These are phyloP conservation scores for Drymonia ruficornis DNA, from an alignment of 2,888 invertebrate species.

Conservation along the genomic window DNA sequence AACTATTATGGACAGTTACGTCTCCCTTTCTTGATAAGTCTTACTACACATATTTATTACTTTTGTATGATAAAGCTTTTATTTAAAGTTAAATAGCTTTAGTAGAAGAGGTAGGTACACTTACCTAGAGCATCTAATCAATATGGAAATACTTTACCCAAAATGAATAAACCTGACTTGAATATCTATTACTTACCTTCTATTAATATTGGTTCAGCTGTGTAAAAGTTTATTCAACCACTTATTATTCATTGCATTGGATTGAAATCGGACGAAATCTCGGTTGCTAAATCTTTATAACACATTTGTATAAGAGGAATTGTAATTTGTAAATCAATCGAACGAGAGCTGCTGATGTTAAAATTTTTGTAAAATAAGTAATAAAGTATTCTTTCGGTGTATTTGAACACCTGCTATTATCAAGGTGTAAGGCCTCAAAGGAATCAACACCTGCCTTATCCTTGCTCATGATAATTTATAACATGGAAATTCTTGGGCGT, in stretches of 20 bases:
- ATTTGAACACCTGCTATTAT: neutral
- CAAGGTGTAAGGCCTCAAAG: conserved; percentile 4
- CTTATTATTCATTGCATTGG: conserved; percentile 6
- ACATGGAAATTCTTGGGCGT: no score
- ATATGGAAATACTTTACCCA: neutral
- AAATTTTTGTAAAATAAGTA: neutral
- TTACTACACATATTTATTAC: no score
- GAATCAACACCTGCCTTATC: neutral
- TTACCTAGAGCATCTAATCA: neutral
- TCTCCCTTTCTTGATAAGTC: no score
- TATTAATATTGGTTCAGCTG: conserved; percentile 2
- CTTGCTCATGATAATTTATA: neutral
- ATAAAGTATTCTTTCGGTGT: neutral
- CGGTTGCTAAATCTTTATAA: neutral
- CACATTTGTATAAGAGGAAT: no score
- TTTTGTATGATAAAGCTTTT: no score
- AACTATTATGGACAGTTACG: no score
- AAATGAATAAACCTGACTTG: neutral
- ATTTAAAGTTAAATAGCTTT: no score
- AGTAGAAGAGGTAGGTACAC: neutral
- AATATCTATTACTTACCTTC: neutral
- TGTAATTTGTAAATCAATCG: no score
- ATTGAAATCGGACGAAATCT: neutral
- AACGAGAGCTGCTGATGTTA: no score
- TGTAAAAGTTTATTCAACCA: neutral